phyloP scores from a whole-genome alignment of 2,797 vertebrate genomes.

The Myiothlypis chrysogaster region DNA sequence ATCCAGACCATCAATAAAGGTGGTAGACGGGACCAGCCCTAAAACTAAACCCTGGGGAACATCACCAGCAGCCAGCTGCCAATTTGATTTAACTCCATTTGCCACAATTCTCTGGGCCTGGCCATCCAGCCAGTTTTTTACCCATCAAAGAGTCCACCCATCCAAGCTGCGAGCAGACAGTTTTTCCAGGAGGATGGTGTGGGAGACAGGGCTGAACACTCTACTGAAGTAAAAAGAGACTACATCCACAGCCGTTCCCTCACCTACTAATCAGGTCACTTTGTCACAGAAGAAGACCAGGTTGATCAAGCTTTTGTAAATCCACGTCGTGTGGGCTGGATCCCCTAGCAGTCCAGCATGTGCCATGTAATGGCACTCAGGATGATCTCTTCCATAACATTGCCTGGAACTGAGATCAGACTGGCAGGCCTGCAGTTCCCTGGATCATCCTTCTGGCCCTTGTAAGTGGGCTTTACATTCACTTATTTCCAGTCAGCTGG shows the following conservation, averaged over 20 bases:
- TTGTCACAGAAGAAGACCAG: neutral
- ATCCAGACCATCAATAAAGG: neutral
- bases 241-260: neutral
- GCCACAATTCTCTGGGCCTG: neutral
- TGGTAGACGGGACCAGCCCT: neutral
- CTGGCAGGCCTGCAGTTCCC: neutral
- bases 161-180: neutral
- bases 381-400: neutral
- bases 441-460: neutral
- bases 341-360: neutral
- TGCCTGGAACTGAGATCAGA: neutral
- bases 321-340: neutral
- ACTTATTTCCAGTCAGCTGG: neutral
- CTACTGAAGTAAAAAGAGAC: neutral
- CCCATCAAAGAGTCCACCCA: neutral
- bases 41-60: neutral
- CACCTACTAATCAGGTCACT: neutral
- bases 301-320: neutral
- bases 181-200: neutral
- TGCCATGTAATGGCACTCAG: neutral
- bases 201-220: neutral
- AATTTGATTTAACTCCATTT: neutral
- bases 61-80: rapidly evolving
- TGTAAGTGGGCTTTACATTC: neutral
- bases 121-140: neutral